Evolutionary conservation across 2,888 invertebrate genomes (phyloP).

Genomic region (Agriotes lineatus): DNA sequence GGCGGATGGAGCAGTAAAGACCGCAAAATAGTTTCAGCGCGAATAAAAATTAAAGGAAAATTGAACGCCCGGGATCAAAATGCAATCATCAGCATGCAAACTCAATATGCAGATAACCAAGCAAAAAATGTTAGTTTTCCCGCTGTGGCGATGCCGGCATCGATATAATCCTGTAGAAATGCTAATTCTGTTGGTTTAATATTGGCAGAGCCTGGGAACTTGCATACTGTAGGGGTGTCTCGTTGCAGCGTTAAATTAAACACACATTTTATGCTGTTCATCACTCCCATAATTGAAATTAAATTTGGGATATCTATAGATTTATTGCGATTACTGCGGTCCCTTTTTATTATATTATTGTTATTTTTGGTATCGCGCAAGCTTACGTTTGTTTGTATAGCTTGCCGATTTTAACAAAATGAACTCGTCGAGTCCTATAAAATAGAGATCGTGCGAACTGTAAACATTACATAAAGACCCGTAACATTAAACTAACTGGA

Average conservation of each 20-base stretch:
- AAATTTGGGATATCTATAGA: background rate
- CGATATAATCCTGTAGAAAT: conserved; percentile 38
- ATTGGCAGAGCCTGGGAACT: conserved; percentile 28
- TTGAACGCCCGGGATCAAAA: conserved; percentile 10
- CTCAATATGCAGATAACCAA: conserved; percentile 32
- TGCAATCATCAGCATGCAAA: conserved; percentile 33
- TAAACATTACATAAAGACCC: no score
- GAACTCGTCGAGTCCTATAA: no score
- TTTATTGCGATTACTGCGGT: background rate
- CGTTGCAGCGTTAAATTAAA: conserved; percentile 31
- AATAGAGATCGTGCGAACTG: no score
- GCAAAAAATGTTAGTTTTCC: conserved; percentile 31
- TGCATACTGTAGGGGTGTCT: conserved; percentile 12
- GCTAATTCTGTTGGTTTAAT: conserved; percentile 39
- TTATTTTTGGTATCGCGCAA: no score
- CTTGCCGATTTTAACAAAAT: no score
- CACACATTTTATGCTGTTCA: conserved; percentile 23
- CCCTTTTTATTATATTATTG: background rate
- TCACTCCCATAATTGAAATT: conserved; percentile 9
- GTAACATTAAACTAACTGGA: no score
- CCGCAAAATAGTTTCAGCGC: background rate
- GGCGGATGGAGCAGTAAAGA: background rate
- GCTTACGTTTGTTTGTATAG: no score
- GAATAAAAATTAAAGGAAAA: conserved; percentile 3
- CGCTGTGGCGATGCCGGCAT: conserved; percentile 7